Evolutionary conservation across 2,888 invertebrate genomes (phyloP).

Genomic region (Hyposoter didymator): DNA sequence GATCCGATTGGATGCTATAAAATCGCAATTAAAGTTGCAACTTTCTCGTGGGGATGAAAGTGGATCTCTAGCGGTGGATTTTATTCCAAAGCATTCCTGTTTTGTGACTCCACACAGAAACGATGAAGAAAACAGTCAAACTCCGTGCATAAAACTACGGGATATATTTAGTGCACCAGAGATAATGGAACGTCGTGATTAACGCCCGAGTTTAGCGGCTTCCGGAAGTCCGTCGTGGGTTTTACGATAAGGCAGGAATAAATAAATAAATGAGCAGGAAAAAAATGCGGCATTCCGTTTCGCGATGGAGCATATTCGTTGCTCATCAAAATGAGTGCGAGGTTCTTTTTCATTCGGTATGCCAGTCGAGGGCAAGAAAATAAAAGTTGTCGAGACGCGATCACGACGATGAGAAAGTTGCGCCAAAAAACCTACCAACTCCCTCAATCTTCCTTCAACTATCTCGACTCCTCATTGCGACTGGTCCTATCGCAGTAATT

Average conservation of each 20-base stretch:
- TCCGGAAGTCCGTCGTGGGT: background rate
- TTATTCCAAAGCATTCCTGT: conserved; percentile 39
- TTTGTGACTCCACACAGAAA: conserved; percentile 18
- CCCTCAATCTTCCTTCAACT: conserved; percentile 44
- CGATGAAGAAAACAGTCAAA: conserved; percentile 37
- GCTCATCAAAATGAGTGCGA: conserved; percentile 45
- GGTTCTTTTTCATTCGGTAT: conserved; percentile 50
- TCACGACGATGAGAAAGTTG: conserved; percentile 23
- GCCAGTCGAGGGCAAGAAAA: conserved; percentile 39
- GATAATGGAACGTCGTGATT: conserved; percentile 45
- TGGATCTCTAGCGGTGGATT: conserved; percentile 3
- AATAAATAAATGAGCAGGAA: background rate
- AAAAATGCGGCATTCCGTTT: conserved; percentile 14
- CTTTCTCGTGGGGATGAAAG: background rate
- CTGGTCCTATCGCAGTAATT: conserved; percentile 56
- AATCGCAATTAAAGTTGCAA: conserved; percentile 5
- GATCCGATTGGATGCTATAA: conserved; percentile 1
- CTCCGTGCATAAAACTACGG: conserved; percentile 1
- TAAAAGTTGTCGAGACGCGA: conserved; percentile 50
- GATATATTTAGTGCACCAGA: conserved; percentile 6
- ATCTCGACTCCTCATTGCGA: conserved; percentile 40
- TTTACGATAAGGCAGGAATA: background rate
- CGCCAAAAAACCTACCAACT: conserved; percentile 36
- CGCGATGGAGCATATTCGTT: conserved; percentile 14
- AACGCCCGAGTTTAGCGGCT: conserved; percentile 21